These are phyloP conservation scores for Lemur catta DNA, from an alignment of 2,797 vertebrate genomes.

Conservation along the genomic window DNA sequence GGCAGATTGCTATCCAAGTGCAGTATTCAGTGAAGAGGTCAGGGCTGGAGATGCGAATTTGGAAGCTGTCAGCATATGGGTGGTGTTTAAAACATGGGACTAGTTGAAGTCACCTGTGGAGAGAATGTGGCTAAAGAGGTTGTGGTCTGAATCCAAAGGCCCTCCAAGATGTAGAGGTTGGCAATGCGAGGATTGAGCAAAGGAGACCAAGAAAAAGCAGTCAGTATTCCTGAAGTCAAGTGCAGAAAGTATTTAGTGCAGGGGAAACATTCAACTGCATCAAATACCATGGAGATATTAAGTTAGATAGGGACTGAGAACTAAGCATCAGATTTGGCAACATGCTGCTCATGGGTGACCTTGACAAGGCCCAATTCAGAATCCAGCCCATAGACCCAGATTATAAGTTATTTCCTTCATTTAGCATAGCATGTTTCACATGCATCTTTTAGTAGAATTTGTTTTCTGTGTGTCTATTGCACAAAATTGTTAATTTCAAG, in stretches of 20 bases:
- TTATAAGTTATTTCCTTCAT: not conserved
- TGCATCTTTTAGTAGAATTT: not conserved
- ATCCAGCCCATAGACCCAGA: not conserved
- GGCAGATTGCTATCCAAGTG: not conserved
- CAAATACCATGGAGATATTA: not conserved
- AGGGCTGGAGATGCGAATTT: not conserved
- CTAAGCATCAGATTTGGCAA: not conserved
- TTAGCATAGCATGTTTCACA: not conserved
- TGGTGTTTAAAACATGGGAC: not conserved
- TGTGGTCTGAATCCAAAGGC: not conserved
- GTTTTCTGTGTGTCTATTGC: not conserved
- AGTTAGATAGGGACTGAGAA: not conserved
- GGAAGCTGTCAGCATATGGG: not conserved
- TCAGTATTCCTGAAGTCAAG: not conserved
- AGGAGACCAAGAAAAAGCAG: not conserved
- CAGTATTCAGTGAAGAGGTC: not conserved
- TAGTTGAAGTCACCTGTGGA: not conserved
- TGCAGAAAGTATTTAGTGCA: not conserved
- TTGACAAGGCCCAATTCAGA: not conserved
- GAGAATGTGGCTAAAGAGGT: not conserved
- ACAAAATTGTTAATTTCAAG: not conserved
- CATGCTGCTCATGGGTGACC: not conserved
- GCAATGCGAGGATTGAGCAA: not conserved
- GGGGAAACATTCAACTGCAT: not conserved
- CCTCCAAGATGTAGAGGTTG: not conserved